phyloP scores from a whole-genome alignment of 2,888 invertebrate genomes.

The Arge pagana region DNA sequence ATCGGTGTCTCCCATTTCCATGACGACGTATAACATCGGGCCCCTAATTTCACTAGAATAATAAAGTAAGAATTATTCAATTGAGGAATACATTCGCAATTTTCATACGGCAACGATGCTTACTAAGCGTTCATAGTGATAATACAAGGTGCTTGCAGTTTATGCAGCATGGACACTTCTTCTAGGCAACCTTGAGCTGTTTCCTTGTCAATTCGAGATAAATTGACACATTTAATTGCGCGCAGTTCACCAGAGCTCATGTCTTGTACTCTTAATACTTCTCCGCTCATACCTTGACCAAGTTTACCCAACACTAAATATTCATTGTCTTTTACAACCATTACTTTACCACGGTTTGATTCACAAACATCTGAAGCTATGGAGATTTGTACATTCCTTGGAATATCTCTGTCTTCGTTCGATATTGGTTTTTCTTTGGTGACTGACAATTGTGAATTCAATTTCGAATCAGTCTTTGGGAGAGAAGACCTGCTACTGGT shows the following conservation, averaged over 20 bases:
- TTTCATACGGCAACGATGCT: slow-evolving; percentile 56
- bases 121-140: slow-evolving; percentile 87
- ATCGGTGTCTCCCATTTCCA: slow-evolving; percentile 94
- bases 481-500: not conserved
- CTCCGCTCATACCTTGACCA: slow-evolving; percentile 90
- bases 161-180: slow-evolving; percentile 82
- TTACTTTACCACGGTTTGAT: slow-evolving; percentile 54
- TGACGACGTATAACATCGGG: slow-evolving; percentile 73
- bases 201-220: slow-evolving; percentile 71
- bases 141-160: slow-evolving; percentile 82
- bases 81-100: not conserved
- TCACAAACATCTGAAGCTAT: slow-evolving; percentile 10
- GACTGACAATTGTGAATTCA: not conserved
- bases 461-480: not conserved
- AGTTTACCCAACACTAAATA: slow-evolving; percentile 77
- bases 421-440: not conserved
- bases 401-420: slow-evolving; percentile 1
- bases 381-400: slow-evolving; percentile 24
- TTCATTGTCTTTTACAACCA: slow-evolving; percentile 71
- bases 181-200: slow-evolving; percentile 82
- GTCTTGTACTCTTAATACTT: slow-evolving; percentile 75
- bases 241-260: slow-evolving; percentile 66
- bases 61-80: slow-evolving; percentile 25
- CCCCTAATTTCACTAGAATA: slow-evolving; percentile 68
- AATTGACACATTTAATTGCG: slow-evolving; percentile 84